Base-by-base conservation (phyloP, 2,888 invertebrate genomes). In the Esperia sulphurella region DNA sequence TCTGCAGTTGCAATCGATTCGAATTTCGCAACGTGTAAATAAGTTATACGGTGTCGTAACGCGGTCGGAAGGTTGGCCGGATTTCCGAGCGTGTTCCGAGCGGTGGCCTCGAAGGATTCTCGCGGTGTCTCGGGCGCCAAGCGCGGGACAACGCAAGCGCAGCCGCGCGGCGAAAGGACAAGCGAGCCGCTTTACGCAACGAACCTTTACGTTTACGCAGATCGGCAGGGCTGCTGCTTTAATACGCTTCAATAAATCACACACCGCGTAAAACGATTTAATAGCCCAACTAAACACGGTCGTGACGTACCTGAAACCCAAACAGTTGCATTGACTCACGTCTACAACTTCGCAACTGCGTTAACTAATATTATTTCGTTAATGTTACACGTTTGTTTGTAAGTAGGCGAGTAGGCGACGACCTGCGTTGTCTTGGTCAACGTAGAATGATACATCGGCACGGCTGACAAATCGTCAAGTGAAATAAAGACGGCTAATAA, bases 11-110 rank as follows among this genome's bases (percentile, higher is more conserved):
- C 88, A 86, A 88, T 87, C 88, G 86, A 88, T 87, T 85, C 85
- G 76, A 71, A 86, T 88, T 88, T 88, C 87, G 87, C 88, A 88
- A 88, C 81, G 78, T 80, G 83, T 85, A 86, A 85, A 86, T 86
- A 86, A 87, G 86, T 86, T 85, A 85, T 79, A 79, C 81, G 75
- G 80, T 89, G 88, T 88, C 81, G 88, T 87, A 89, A 89, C 75
- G 78, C 79, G 79, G 83, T 87, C 87, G 88, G 88, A 88, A 88
- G 88, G 88, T 88, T 88, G 88, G 88, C 88, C 88, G 88, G 88
- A 89, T 89, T 89, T 89, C 88, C 88, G 88, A 85, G 84, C 86
- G 81, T 80, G 84, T 82, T 84, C 83, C 81, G 84, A 86, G 72
- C 85, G 77, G 73, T 73, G 86, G 83, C 86, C 85, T 83, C 86